Evolutionary conservation across 53 echinoderm and acorn worm genomes (phyloP).

Genomic region (Echinometra lucunter): DNA sequence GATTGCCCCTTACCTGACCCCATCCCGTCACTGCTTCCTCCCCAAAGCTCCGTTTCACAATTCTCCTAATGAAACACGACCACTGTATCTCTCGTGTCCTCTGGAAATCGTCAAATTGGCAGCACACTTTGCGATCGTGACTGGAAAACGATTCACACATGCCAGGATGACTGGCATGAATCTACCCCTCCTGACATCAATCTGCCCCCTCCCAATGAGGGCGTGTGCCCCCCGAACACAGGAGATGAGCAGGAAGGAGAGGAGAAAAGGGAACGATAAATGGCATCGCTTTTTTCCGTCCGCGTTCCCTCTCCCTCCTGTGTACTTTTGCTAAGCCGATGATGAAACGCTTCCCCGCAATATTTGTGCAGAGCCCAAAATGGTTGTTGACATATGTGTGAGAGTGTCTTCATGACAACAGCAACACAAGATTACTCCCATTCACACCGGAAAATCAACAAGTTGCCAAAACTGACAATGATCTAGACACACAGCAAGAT

Average conservation of each 20-base stretch:
- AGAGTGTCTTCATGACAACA: constrained; percentile 35
- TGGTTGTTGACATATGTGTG: constrained; percentile 56
- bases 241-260: constrained; percentile 32
- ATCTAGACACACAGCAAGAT: neutral
- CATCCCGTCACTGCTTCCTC: constrained; percentile 20
- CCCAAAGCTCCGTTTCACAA: constrained; percentile 12
- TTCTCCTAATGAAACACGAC: constrained; percentile 22
- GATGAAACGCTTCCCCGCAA: constrained; percentile 63
- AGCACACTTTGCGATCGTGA: constrained; percentile 9
- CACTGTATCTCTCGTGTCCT: neutral
- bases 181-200: neutral
- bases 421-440: neutral
- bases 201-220: constrained; percentile 3
- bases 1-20: neutral
- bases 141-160: constrained; percentile 9
- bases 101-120: constrained; percentile 31
- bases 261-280: neutral
- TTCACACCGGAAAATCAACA: constrained; percentile 21
- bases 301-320: neutral
- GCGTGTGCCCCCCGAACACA: neutral
- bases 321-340: constrained; percentile 52
- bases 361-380: constrained; percentile 54
- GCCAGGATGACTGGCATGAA: constrained; percentile 5
- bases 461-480: neutral
- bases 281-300: constrained; percentile 37